Base-by-base conservation (phyloP, 2,888 invertebrate species). In the Andrena fulva region DNA sequence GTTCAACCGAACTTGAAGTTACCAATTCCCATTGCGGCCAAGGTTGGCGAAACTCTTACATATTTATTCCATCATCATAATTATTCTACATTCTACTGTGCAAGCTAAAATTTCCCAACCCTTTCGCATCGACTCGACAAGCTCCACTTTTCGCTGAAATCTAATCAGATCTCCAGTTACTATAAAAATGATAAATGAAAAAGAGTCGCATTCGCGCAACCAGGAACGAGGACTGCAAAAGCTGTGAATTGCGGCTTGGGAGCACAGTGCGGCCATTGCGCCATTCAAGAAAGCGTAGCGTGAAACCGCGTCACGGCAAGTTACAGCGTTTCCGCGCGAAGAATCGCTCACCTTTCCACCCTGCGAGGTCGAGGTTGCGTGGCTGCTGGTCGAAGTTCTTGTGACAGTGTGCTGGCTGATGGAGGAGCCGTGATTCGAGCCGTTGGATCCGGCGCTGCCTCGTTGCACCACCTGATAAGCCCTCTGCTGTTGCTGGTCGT, bases 401-500 rank as follows among this genome's bases (percentile, higher is more conserved):
- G 89, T 89, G 77, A 90, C 83, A 52, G 90, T 89, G 75, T 91
- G 91, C 69, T 90, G 90, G 85, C 73, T 82, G 77, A 78, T 72
- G 52, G 74, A 50, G 59, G 81, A 81, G 73, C 89, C 85, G 70
- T 89, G 90, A 76, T 92, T 89, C 79, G 94, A 94, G 63, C 92
- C 91, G 86, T 93, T 94, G 80, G 95, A 95, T 63, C 94, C 95
- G 1, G 95, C 95, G 86, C 95, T 95, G 66, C 95, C 94, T 42
- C 95, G 93, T 70, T 94, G 94, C 56, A 95, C 95, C 59, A 95
- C 95, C 87, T 96, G 96, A 86, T 96, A 95, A 4, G 96, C 96
- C 29, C 96, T 94, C 86, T 96, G 96, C 90, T 96, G 96, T 88
- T 96, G 96, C 75, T 95, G 96, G 87, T 96, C 96, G 94, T 96